Evolutionary conservation across 2,113 vertebrate genomes (phyloP).

Genomic region (Leiothrix lutea): DNA sequence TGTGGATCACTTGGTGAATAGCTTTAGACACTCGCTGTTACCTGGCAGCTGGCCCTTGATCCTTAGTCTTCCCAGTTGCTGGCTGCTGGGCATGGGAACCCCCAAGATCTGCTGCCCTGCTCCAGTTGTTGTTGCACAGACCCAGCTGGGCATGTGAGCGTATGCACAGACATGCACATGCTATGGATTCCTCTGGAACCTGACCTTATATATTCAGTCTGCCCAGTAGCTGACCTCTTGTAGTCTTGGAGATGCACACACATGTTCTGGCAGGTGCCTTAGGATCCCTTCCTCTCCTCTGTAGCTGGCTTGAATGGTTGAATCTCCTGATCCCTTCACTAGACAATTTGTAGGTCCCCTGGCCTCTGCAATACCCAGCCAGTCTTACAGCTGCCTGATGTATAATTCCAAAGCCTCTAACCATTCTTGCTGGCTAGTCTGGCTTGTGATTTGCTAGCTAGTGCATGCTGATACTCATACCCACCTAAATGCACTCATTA

Average conservation of each 20-base stretch:
- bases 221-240: not conserved
- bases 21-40: not conserved
- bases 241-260: not conserved
- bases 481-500: not conserved
- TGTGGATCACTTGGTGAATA: not conserved
- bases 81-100: not conserved
- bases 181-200: not conserved
- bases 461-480: not conserved
- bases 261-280: not conserved
- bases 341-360: not conserved
- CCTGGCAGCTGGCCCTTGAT: not conserved
- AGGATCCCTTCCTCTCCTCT: not conserved
- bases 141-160: accelerated
- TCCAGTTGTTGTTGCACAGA: not conserved
- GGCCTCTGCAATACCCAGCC: not conserved
- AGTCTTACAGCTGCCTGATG: not conserved
- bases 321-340: not conserved
- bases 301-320: not conserved
- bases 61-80: not conserved
- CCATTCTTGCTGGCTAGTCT: not conserved
- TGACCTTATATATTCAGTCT: not conserved
- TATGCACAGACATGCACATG: accelerated
- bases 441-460: not conserved
- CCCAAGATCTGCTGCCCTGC: not conserved
- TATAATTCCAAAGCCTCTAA: not conserved